These are phyloP conservation scores for Diadophis punctatus DNA, from an alignment of 2,113 vertebrate species.

Conservation along the genomic window DNA sequence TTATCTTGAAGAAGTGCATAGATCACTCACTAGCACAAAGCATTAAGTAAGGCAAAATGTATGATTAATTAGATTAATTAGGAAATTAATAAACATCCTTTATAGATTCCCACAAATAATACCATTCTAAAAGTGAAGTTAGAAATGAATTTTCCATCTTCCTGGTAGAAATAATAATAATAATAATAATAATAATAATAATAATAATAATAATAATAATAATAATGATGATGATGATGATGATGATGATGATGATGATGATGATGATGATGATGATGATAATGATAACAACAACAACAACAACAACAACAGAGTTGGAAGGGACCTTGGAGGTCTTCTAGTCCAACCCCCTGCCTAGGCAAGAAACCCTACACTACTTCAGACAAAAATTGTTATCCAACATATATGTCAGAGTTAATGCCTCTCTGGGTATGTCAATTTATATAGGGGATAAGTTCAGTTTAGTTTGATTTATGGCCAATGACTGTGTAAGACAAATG, in stretches of 20 bases:
- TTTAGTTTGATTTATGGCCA: neutral
- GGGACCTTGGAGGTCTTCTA: too few species aligned
- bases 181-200: too few species aligned
- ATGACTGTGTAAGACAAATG: neutral
- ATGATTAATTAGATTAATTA: too few species aligned
- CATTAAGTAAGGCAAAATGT: neutral
- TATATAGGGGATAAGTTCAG: neutral
- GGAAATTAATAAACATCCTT: neutral
- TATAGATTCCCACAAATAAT: neutral
- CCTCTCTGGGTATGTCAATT: neutral
- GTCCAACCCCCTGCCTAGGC: too few species aligned
- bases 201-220: too few species aligned
- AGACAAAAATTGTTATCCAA: too few species aligned
- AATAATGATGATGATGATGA: too few species aligned
- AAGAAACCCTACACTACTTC: too few species aligned
- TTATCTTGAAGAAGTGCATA: neutral
- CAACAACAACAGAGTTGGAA: too few species aligned
- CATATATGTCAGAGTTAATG: neutral
- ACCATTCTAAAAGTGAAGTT: neutral
- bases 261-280: too few species aligned
- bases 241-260: too few species aligned
- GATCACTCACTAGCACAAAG: neutral
- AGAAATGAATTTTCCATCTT: neutral
- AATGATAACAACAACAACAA: too few species aligned
- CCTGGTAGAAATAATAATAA: neutral